Conservation (phyloP, 1,140 invertebrate species). For the Glomeris maerens region DNA sequence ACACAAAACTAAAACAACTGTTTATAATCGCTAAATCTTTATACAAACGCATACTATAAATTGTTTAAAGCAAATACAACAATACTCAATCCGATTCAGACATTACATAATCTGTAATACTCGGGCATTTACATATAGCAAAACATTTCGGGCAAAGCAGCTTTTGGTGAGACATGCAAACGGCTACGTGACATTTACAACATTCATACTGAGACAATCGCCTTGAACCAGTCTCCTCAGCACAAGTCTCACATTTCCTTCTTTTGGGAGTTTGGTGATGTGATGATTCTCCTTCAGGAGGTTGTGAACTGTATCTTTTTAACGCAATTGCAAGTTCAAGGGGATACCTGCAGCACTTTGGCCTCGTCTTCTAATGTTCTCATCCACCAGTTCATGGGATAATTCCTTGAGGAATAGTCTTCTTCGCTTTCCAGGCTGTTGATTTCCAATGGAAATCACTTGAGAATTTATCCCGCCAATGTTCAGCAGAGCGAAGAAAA, state of each 20-base stretch:
- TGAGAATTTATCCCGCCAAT: constrained; percentile 14
- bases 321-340: not conserved
- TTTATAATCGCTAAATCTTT: not conserved
- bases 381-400: not conserved
- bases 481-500: constrained; percentile 16
- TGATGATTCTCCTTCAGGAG: not conserved
- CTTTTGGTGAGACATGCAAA: not conserved
- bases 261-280: not conserved
- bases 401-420: not conserved
- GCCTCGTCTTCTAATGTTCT: not conserved
- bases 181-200: not conserved
- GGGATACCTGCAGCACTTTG: not conserved
- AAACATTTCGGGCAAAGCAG: too few relatives aligned
- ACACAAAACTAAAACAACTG: too few relatives aligned
- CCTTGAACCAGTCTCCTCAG: not conserved
- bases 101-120: too few relatives aligned
- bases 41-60: not conserved
- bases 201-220: too few relatives aligned
- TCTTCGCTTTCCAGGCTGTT: not conserved
- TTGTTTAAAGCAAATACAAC: too few relatives aligned
- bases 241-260: not conserved
- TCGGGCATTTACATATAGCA: too few relatives aligned
- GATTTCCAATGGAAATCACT: not conserved
- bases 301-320: not conserved
- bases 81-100: too few relatives aligned